These are phyloP conservation scores for Campylomormyrus tamandua DNA, from an alignment of 2,113 vertebrate genomes.

Conservation along the genomic window DNA sequence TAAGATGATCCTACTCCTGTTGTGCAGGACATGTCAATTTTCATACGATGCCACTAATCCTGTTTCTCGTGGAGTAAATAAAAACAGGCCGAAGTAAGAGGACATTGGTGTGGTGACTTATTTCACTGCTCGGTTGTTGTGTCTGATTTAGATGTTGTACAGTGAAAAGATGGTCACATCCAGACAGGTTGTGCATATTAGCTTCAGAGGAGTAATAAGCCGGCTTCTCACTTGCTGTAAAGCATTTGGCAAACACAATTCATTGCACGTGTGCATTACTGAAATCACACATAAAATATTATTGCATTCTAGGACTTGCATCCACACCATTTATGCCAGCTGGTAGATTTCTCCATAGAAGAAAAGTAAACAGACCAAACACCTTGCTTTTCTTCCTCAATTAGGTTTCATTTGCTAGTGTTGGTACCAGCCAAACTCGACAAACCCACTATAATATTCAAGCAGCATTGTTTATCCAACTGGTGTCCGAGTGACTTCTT, in stretches of 20 bases:
- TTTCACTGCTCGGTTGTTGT: not conserved
- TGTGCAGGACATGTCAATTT: constrained; percentile 20
- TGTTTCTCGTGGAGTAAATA: constrained; percentile 3
- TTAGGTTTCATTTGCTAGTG: not conserved
- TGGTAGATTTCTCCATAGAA: not conserved
- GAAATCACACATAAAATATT: not conserved
- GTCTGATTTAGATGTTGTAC: not conserved
- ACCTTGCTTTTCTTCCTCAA: not conserved
- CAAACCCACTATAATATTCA: not conserved
- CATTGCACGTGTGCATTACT: not conserved
- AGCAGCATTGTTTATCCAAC: not conserved
- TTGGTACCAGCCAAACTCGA: not conserved
- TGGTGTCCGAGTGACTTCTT: not conserved
- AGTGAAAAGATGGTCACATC: not conserved
- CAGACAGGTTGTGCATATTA: not conserved
- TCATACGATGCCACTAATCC: not conserved
- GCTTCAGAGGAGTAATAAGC: not conserved
- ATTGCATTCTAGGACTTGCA: not conserved
- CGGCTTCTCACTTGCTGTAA: not conserved
- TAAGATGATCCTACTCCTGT: constrained; percentile 17
- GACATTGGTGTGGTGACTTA: not conserved
- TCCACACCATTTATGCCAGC: not conserved
- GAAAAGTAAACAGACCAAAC: not conserved
- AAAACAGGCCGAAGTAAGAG: constrained; percentile 3
- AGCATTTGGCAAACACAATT: not conserved